Evolutionary conservation across 2,888 invertebrate species (phyloP).

Genomic region (Amblyjoppa proteus): DNA sequence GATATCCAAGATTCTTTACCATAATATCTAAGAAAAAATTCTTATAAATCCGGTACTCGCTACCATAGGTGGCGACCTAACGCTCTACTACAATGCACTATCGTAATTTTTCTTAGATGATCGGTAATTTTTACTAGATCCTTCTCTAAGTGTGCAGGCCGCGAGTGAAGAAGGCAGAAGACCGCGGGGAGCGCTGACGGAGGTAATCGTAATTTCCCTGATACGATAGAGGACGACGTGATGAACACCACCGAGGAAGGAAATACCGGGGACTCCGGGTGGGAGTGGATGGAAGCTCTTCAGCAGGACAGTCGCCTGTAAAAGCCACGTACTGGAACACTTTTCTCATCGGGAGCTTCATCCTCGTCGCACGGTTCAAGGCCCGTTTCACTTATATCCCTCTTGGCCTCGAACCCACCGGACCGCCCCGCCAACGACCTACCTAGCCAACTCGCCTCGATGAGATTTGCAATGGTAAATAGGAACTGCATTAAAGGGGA

Average conservation of each 20-base stretch:
- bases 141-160: background rate
- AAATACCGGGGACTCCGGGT: background rate
- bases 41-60: too few species aligned
- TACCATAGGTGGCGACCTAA: too few species aligned
- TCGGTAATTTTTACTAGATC: too few species aligned
- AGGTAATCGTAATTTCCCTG: background rate
- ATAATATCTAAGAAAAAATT: too few species aligned
- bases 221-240: background rate
- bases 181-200: background rate
- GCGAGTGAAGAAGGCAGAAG: background rate
- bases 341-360: conserved; percentile 35
- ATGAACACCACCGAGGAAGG: background rate
- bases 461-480: conserved; percentile 84
- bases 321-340: conserved; percentile 15
- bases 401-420: conserved; percentile 11
- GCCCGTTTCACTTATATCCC: conserved; percentile 18
- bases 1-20: too few species aligned
- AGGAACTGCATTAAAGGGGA: conserved; percentile 83
- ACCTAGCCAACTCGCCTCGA: conserved; percentile 42
- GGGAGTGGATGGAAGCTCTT: background rate
- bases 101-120: too few species aligned
- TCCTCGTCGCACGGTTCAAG: conserved; percentile 11
- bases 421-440: background rate
- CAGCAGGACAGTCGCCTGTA: background rate
- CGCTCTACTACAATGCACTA: too few species aligned